Evolutionary conservation across 2,888 invertebrate genomes (phyloP).

Genomic region (Sesia bembeciformis): DNA sequence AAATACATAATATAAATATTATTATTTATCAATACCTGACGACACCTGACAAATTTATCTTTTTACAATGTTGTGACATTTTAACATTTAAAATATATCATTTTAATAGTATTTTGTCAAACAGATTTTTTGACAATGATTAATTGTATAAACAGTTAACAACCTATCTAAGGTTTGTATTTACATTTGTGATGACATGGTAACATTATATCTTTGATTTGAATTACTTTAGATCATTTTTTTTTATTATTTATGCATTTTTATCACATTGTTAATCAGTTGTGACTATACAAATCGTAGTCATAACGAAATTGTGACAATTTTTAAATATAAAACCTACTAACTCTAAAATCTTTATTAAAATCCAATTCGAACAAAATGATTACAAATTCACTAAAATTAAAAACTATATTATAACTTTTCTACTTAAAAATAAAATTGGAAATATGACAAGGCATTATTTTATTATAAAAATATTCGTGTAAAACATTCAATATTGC

Average conservation of each 20-base stretch:
- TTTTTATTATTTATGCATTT: neutral
- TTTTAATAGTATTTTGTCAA: no score
- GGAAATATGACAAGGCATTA: slow-evolving; percentile 24
- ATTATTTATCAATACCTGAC: neutral
- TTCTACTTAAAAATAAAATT: slow-evolving; percentile 41
- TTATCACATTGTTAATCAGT: neutral
- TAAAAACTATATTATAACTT: slow-evolving; percentile 19
- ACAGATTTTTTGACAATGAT: neutral
- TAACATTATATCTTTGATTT: slow-evolving; percentile 43
- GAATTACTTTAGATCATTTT: neutral
- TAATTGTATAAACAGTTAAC: slow-evolving; percentile 32
- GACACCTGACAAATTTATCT: neutral
- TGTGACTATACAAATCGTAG: neutral
- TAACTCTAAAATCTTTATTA: neutral
- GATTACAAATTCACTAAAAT: slow-evolving; percentile 8
- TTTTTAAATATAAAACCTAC: neutral
- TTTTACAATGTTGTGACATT: no score
- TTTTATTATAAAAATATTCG: neutral
- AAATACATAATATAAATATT: neutral
- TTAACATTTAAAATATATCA: no score
- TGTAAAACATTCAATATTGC: slow-evolving; percentile 12
- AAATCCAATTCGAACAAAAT: neutral
- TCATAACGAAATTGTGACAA: neutral
- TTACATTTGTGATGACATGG: slow-evolving; percentile 52
- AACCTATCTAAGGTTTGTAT: slow-evolving; percentile 46